phyloP scores from a whole-genome alignment of 2,797 vertebrate species.

The Pangasius macronema region DNA sequence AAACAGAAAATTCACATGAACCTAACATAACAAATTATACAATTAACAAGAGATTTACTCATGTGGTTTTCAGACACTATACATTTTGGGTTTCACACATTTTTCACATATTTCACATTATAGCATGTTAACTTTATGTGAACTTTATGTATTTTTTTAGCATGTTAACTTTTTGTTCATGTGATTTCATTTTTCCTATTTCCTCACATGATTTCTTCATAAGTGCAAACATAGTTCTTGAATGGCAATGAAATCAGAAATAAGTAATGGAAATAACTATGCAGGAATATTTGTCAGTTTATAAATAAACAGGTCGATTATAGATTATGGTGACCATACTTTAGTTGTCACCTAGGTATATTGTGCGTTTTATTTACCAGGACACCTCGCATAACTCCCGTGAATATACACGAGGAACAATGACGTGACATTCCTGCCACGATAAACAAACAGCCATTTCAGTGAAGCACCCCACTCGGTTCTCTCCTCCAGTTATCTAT shows the following conservation, averaged over 20 bases:
- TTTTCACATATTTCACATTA: background rate
- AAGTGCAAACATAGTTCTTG: background rate
- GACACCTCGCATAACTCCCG: background rate
- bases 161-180: background rate
- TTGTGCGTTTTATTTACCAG: no score
- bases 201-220: background rate
- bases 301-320: no score
- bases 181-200: background rate
- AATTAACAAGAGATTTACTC: background rate
- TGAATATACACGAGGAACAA: background rate
- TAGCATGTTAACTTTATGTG: background rate
- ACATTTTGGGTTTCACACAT: background rate
- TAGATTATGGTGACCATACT: no score
- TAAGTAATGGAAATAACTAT: background rate
- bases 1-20: background rate
- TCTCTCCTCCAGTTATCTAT: conserved; percentile 32
- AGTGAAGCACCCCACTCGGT: background rate
- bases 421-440: background rate
- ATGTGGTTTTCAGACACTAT: background rate
- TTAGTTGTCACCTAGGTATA: no score
- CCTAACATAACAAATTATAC: background rate
- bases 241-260: background rate
- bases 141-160: no score
- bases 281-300: background rate
- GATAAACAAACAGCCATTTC: conserved; percentile 10